These are phyloP conservation scores for Umimayanthus kanabou DNA, from an alignment of 92 coral and sea anemone species.

Conservation along the genomic window DNA sequence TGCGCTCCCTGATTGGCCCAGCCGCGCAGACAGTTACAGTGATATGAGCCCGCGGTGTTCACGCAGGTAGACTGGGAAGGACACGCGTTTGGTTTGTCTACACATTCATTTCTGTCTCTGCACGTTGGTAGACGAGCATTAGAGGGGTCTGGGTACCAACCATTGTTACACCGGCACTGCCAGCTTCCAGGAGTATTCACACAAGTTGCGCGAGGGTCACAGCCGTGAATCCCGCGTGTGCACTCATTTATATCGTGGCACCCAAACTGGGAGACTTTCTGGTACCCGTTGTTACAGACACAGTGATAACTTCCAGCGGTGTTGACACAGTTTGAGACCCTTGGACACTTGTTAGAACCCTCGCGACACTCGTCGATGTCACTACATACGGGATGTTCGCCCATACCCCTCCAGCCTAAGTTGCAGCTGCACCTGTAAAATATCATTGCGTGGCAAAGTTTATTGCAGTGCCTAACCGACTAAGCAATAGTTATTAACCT, in stretches of 20 bases:
- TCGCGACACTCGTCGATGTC: constrained; percentile 56
- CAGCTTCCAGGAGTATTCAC: constrained; percentile 47
- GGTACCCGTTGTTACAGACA: constrained; percentile 59
- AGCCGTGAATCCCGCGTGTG: constrained; percentile 67
- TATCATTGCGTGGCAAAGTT: neutral
- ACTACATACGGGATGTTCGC: constrained; percentile 49
- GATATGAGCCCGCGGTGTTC: constrained; percentile 61
- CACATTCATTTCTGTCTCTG: constrained; percentile 53
- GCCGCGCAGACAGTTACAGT: constrained; percentile 48
- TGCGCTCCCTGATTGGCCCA: constrained; percentile 51
- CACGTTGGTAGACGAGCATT: constrained; percentile 52
- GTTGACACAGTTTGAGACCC: constrained; percentile 57
- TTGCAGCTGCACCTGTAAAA: constrained; percentile 44
- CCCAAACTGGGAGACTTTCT: constrained; percentile 51
- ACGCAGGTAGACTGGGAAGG: constrained; percentile 50
- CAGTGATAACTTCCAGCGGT: constrained; percentile 66
- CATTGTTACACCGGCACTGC: constrained; percentile 49
- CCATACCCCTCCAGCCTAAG: constrained; percentile 55
- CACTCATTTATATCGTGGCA: constrained; percentile 75
- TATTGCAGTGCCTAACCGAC: neutral
- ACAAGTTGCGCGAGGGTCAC: constrained; percentile 59
- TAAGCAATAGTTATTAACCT: no score
- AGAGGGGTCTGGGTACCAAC: constrained; percentile 68
- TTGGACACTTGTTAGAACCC: constrained; percentile 57
- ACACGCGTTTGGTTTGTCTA: constrained; percentile 52